Conservation (phyloP, 2,113 vertebrate genomes). For the Strigops habroptila region DNA sequence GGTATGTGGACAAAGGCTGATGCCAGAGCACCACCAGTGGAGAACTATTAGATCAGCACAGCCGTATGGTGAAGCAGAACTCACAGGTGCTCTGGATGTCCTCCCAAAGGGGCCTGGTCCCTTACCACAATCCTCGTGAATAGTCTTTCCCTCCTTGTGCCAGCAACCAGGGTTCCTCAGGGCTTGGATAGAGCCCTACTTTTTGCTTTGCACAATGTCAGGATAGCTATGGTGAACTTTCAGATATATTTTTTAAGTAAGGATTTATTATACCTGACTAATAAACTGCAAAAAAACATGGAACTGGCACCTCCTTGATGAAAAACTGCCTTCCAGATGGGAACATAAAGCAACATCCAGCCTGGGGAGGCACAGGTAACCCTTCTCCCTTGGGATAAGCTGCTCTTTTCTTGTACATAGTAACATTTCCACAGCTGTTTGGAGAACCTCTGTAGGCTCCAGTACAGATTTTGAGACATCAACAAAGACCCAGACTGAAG, state of each 20-base stretch:
- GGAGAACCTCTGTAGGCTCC: not conserved
- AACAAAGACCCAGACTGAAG: not conserved
- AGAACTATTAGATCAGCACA: not conserved
- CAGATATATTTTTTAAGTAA: not conserved
- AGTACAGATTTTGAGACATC: not conserved
- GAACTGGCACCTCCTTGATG: not conserved
- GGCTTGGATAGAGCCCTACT: not conserved
- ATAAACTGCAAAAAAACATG: not conserved
- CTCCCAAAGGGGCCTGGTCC: not conserved
- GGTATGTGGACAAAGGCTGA: not conserved
- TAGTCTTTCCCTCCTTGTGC: not conserved
- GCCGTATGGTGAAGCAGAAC: not conserved
- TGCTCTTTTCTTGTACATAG: not conserved
- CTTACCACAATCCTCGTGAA: not conserved
- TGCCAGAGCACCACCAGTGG: not conserved
- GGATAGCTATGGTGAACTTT: not conserved
- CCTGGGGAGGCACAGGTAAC: not conserved
- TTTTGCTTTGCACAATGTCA: not conserved
- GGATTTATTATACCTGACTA: not conserved
- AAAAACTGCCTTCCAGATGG: not conserved
- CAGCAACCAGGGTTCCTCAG: not conserved
- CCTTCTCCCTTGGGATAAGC: not conserved
- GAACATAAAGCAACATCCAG: not conserved
- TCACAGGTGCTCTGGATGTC: not conserved
- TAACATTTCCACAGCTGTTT: not conserved